Evolutionary conservation across 2,888 invertebrate genomes (phyloP).

Genomic region (Rotaria sp.): DNA sequence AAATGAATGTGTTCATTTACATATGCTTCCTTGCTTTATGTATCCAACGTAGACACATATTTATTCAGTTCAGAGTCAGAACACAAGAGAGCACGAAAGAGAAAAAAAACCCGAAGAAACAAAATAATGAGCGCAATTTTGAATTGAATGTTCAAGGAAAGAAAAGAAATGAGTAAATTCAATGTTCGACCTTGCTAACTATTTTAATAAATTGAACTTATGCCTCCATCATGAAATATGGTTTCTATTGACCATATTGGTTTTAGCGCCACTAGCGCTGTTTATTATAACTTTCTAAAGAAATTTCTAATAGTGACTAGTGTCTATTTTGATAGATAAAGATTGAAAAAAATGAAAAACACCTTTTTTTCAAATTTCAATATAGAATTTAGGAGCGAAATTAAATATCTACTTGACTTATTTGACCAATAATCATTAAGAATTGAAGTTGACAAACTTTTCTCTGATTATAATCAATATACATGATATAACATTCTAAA

Average conservation of each 20-base stretch:
- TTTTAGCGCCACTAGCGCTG: constrained; percentile 19
- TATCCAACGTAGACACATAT: neutral
- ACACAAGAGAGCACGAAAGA: neutral
- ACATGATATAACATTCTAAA: no score
- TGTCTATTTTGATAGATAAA: neutral
- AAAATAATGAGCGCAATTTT: neutral
- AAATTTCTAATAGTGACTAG: neutral
- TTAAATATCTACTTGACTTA: neutral
- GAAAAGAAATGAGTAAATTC: neutral
- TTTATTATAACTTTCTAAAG: neutral
- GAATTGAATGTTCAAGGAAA: neutral
- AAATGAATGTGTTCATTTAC: neutral
- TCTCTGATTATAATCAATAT: no score
- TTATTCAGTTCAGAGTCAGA: neutral
- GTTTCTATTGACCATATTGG: neutral
- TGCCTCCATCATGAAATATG: neutral
- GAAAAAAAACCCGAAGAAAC: neutral
- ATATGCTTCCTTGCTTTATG: neutral
- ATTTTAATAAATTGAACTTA: constrained; percentile 7
- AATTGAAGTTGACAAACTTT: neutral
- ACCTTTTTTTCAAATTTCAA: neutral
- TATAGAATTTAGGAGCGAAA: neutral
- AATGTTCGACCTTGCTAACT: neutral
- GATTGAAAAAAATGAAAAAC: neutral
- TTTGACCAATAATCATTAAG: neutral